Evolutionary conservation across 2,797 vertebrate genomes (phyloP), one percentile per base, ranked within the genome.

Genomic region (Aplochiton taeniatus): DNA sequence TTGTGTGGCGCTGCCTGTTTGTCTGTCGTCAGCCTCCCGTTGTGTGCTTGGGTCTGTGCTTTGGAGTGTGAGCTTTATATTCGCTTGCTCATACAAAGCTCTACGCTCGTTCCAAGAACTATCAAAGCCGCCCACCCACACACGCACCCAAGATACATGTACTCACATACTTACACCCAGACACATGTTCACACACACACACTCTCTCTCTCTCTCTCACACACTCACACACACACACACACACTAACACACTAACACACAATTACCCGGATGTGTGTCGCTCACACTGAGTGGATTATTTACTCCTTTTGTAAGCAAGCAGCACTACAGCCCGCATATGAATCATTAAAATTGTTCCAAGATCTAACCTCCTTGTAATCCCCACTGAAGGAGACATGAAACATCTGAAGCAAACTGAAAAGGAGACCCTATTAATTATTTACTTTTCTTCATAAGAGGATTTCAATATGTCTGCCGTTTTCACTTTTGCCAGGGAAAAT

Each of bases 351-450:
- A 66, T 49, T 66, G 76, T 66, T 83, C 77, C 81, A 73, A 87
- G 78, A 81, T 81, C 80, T 77, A 77, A 75, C 73, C 79, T 65
- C 60, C 65, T 79, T 79, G 85, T 85, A 87, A 85, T 85, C 75
- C 78, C 76, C 77, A 81, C 75, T 82, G 67, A 79, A 67, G 64
- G 71, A 65, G 66, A 56, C 66, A 74, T 19, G 14, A 62, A 66
- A 72, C 63, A 74, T 74, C 68, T 63, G 75, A 85, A 85, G 73
- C 69, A 17, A 60, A 76, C 70, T 72, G 64, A 82, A 80, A 80
- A 77, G 79, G 67, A 86, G 67, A 78, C 70, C 42, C 56, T 75
- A 85, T 90, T 72, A 85, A 86, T 89, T 87, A 90, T 90, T 92
- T 79, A 89, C 81, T 77, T 74, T 76, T 72, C 64, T 42, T 59